phyloP scores from a whole-genome alignment of 1,140 invertebrate species.

The Lethrus apterus region DNA sequence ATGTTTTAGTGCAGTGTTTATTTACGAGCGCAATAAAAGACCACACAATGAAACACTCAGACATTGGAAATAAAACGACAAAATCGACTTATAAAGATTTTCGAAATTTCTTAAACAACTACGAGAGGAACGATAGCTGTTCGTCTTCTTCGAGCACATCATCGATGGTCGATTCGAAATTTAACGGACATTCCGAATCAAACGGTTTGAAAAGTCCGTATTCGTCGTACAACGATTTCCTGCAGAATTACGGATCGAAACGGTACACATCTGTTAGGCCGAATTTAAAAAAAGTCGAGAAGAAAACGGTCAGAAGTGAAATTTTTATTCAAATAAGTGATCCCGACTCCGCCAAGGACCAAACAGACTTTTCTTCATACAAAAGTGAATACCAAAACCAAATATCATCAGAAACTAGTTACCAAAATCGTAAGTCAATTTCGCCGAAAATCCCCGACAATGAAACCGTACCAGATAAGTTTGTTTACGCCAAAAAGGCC shows the following conservation, averaged over 20 bases:
- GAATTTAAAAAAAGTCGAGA: constrained; percentile 6
- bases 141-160: constrained; percentile 1
- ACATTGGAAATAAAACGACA: too few relatives aligned
- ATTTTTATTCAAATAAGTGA: constrained; percentile 31
- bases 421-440: constrained; percentile 5
- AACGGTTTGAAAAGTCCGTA: constrained; percentile 4
- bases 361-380: neutral
- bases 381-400: constrained; percentile 4
- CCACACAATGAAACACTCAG: neutral
- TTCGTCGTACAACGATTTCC: constrained; percentile 21
- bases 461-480: neutral
- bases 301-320: constrained; percentile 30
- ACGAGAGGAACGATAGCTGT: constrained; percentile 25
- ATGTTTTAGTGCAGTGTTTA: too few relatives aligned
- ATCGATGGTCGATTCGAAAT: constrained; percentile 5
- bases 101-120: constrained; percentile 29
- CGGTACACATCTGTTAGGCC: constrained; percentile 28
- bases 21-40: too few relatives aligned
- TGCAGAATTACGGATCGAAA: constrained; percentile 26
- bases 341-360: neutral
- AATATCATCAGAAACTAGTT: neutral
- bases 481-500: constrained; percentile 11
- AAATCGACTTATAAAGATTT: constrained; percentile 30
- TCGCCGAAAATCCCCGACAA: constrained; percentile 1
- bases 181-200: constrained; percentile 10